These are phyloP conservation scores for Trachops cirrhosus DNA, from an alignment of 2,797 vertebrate species.

Conservation along the genomic window DNA sequence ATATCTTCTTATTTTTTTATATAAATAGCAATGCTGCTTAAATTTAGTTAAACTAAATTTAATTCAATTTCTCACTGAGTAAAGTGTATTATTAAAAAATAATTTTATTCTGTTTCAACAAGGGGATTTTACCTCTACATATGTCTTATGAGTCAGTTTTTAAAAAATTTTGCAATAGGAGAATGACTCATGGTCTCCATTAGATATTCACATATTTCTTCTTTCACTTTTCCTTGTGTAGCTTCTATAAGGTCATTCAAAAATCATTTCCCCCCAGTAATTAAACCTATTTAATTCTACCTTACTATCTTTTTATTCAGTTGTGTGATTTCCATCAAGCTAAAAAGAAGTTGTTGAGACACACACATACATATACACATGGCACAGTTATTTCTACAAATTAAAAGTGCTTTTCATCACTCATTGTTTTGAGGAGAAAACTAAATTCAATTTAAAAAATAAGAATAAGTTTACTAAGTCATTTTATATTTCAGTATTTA, in stretches of 20 bases:
- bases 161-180: not conserved
- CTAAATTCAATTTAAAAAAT: constrained; percentile 4
- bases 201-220: not conserved
- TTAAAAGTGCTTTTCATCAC: not conserved
- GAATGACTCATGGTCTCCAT: not conserved
- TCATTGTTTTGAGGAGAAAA: not conserved
- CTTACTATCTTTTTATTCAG: not conserved
- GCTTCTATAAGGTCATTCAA: not conserved
- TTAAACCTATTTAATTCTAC: not conserved
- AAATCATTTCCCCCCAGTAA: not conserved
- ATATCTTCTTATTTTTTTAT: not conserved
- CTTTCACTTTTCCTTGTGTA: not conserved
- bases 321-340: not conserved
- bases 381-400: constrained; percentile 4
- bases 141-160: not conserved
- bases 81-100: not conserved
- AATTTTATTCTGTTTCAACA: not conserved
- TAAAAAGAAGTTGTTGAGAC: not conserved
- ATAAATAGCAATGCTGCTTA: not conserved
- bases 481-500: not conserved
- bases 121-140: not conserved
- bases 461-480: not conserved
- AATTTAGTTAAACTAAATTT: not conserved
- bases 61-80: not conserved
- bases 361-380: not conserved